Evolutionary conservation across 2,113 vertebrate species (phyloP), one percentile per base, ranked within the genome.

Genomic region (Vombatus ursinus): DNA sequence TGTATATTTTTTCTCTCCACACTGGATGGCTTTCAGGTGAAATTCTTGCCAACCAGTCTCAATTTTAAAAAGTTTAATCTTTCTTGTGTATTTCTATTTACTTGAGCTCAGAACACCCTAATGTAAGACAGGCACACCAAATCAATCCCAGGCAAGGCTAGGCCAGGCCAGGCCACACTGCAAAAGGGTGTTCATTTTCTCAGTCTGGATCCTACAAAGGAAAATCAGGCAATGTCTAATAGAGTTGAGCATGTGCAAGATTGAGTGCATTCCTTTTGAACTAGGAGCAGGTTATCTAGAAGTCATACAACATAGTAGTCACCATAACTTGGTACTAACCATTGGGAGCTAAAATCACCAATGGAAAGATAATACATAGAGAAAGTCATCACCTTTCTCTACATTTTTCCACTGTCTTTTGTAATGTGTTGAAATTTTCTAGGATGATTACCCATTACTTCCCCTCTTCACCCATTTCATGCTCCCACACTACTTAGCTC

Each of bases 1-100:
- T n/a, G 25, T 50, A 53, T 84, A 24, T 89, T 89, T 89, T 31
- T 31, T 53, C 50, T n/a, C 26, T 11, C 37, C 23, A 28, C 48
- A 28, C 54, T 68, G 93, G 91, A n/a, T 57, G 2, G 10, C 28
- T 90, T 92, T 90, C 51, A 90, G 44, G 31, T 23, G 26, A 95
- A 50, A 49, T n/a, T 91, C 92, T 91, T 92, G 92, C 52, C 52
- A 94, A 90, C 68, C 49, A 8, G 53, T 91, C 89, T 92, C 50
- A n/a, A 77, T 93, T 61, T 93, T n/a, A 52, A 52, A 93, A 90
- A 49, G 23, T 22, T 54, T 52, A 22, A 47, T n/a, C 48, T 95
- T 96, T 94, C 49, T 52, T 93, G 89, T 54, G 52, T 94, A 84
- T 91, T 84, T 95, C 84, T 51, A n/a, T n/a, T 94, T 92, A 26